Evolutionary conservation across 92 coral and sea anemone species (phyloP), one percentile per base, ranked within the genome.

Genomic region (Porites cylindrica): DNA sequence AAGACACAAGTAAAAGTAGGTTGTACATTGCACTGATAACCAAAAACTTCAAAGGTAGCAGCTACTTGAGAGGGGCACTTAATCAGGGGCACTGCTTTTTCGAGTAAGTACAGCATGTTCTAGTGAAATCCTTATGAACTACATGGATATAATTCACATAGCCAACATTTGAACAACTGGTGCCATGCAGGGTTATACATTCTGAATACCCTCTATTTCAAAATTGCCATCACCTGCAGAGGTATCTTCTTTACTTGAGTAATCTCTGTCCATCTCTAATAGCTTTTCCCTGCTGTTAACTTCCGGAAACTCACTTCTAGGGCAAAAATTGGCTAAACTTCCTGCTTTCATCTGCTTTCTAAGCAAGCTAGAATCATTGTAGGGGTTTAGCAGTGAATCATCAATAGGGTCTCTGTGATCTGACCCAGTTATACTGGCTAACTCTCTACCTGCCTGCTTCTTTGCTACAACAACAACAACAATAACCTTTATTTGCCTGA

Each of bases 301-400:
- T 6, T 17, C 60, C 5, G 12, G 38, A 64, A 79, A 79, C 61
- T 79, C 62, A 60, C 83, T 62, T 29, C 72, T 61, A 17, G 88
- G 81, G 59, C 63, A 20, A n/a, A 83, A 73, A 70, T 83, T 83
- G 75, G 88, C 88, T 43, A 83, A 73, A 73, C 88, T 83, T 60
- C 88, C 81, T 62, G 83, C 83, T 29, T 38, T 63, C 1, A 38
- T 63, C 62, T 79, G 83, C 72, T 79, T 63, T 60, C 72, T 43
- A 12, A 47, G 12, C 38, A 79, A 11, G 5, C 61, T 10, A 14
- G 61, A 14, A 56, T 56, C 61, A 56, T 10, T 8, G 61, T 56
- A 56, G 11, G 47, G 47, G 47, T 14, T 10, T 56, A 56, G 16
- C 61, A 8, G 61, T 56, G 61, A 10, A 10, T 56, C 61, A 56